Conservation (phyloP, 2,797 vertebrate genomes). For the Rousettus madagascariensis region DNA sequence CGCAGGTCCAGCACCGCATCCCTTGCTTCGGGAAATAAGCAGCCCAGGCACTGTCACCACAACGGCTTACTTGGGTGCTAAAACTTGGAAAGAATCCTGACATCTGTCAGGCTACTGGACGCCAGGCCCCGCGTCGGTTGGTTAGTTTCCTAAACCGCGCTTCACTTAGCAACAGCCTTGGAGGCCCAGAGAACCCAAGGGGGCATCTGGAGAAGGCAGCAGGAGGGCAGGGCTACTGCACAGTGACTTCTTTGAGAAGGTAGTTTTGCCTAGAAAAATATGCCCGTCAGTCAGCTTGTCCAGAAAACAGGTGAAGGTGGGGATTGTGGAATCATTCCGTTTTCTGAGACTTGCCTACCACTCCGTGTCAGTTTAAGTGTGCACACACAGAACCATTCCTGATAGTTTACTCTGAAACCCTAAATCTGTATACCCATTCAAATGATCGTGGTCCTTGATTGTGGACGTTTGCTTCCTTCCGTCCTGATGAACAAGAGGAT, state of each 20-base stretch:
- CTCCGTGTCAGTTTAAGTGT: background rate
- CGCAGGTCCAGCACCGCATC: background rate
- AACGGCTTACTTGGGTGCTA: conserved; percentile 61
- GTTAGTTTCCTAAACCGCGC: conserved; percentile 71
- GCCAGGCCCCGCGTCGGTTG: conserved; percentile 64
- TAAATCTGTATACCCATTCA: background rate
- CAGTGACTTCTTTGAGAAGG: background rate
- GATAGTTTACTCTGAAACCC: conserved; percentile 25
- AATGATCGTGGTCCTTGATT: background rate
- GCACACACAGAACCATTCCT: background rate
- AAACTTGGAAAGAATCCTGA: conserved; percentile 74
- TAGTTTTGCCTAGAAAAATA: conserved; percentile 37
- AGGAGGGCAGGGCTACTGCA: conserved; percentile 10
- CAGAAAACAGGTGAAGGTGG: conserved; percentile 29
- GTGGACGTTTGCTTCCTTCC: background rate
- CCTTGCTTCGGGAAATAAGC: conserved; percentile 41
- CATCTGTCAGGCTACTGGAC: conserved; percentile 74
- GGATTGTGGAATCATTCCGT: background rate
- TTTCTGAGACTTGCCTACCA: conserved; percentile 13
- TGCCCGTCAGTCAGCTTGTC: background rate
- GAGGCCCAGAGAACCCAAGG: conserved; percentile 32
- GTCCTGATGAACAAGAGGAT: background rate
- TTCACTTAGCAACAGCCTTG: conserved; percentile 74
- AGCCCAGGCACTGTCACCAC: conserved; percentile 57
- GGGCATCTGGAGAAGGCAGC: background rate